Evolutionary conservation across 2,797 vertebrate genomes (phyloP).

Genomic region (Triplophysa yarkandensis): DNA sequence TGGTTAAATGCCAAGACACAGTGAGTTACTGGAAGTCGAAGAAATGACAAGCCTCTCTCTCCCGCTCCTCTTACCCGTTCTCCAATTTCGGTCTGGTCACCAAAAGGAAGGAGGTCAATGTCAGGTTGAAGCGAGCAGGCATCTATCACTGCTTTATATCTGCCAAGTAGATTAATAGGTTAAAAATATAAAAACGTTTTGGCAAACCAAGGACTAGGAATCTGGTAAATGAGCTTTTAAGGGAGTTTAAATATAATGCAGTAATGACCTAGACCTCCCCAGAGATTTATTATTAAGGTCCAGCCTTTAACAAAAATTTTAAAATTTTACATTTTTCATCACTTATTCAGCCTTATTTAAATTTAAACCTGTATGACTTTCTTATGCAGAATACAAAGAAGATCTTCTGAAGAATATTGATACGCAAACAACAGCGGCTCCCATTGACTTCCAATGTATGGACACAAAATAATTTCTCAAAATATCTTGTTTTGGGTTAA

Average conservation of each 20-base stretch:
- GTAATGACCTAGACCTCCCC: constrained; percentile 13
- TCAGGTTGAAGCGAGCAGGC: constrained; percentile 97
- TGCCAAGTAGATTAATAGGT: constrained; percentile 58
- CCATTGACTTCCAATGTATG: no score
- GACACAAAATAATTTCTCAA: no score
- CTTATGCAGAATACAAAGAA: no score
- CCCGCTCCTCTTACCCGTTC: constrained; percentile 80
- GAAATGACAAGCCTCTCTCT: neutral
- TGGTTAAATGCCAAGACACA: constrained; percentile 32
- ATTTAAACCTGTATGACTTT: neutral
- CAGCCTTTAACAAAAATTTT: no score
- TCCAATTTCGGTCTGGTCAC: constrained; percentile 99
- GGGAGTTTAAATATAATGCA: neutral
- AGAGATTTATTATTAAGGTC: constrained; percentile 1
- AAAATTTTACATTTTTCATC: no score
- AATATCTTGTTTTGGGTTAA: no score
- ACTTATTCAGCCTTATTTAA: neutral
- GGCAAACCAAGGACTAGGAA: neutral
- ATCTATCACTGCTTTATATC: constrained; percentile 96
- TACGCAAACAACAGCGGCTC: no score
- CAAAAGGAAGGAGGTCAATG: constrained; percentile 94
- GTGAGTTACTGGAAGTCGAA: neutral
- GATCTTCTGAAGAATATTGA: no score
- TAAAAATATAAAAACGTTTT: constrained; percentile 15
- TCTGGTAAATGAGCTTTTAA: constrained; percentile 1